Evolutionary conservation across 2,113 vertebrate genomes (phyloP), one percentile per base, ranked within the genome.

Genomic region (Peromyscus leucopus): DNA sequence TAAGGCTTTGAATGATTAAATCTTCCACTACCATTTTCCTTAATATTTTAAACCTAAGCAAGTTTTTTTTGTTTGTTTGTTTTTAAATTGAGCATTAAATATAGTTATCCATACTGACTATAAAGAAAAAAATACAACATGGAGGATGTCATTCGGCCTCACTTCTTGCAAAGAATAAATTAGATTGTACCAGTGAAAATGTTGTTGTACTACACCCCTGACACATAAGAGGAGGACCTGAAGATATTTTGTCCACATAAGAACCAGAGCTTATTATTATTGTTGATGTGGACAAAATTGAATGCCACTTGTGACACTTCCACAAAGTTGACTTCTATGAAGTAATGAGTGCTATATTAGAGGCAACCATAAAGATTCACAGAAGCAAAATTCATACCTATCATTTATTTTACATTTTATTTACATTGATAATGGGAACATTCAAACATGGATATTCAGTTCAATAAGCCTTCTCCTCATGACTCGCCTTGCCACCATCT

Each of bases 41-140:
- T 67, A 57, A 80, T 69, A 89, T 33, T 94, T 91, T 91, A 94
- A 95, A 69, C 85, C 51, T 93, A 61, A 90, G 46, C 10, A 28
- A 69, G 31, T 5, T 90, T 78, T 65, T 65, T 42, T 42, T 21
- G 17, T 11, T 11, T 46, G 12, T 11, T 11, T 46, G 12, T 78
- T 78, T 84, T 46, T 10, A 42, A 65, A 57, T 33, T 55, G 24
- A 39, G 7, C 19, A 63, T 76, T 55, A 92, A 92, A 78, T 87
- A 78, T 51, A 17, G 61, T 76, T 9, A 92, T 36, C 72, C 48
- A 79, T 57, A 55, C 15, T 69, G 31, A 33, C 10, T 26, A 92
- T 80, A 86, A 91, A 96, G 42, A 84, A 90, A 92, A 92, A 39
- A 9, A n/a, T 71, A 42, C 5, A 65, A 39, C 9, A 1, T 51